These are phyloP conservation scores for Heteronetta atricapilla DNA, from an alignment of 2,113 vertebrate genomes.

Conservation along the genomic window DNA sequence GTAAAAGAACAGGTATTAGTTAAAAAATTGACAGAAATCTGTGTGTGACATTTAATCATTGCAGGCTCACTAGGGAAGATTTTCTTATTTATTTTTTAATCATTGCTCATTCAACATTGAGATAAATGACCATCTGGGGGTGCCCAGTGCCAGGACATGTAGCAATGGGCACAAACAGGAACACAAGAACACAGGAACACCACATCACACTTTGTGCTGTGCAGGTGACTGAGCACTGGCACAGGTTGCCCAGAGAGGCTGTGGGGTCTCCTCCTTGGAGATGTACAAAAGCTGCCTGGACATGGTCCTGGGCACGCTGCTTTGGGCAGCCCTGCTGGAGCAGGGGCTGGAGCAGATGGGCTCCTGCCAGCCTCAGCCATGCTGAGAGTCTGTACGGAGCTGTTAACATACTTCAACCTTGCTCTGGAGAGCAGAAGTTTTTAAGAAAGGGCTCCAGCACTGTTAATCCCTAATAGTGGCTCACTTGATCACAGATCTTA, in stretches of 20 bases:
- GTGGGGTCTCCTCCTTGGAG: neutral
- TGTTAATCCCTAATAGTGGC: neutral
- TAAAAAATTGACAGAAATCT: neutral
- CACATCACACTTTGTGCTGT: neutral
- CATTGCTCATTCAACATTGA: neutral
- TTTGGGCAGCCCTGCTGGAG: neutral
- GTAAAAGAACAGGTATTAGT: neutral
- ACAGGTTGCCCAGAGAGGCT: neutral
- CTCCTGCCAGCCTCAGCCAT: neutral
- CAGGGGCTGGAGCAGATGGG: neutral
- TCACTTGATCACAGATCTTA: neutral
- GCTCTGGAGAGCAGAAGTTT: neutral
- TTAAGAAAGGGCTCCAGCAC: neutral
- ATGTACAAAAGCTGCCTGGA: neutral
- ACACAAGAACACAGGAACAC: neutral
- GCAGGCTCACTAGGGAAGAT: neutral
- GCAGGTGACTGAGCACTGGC: neutral
- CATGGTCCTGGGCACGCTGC: neutral
- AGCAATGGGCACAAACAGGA: neutral
- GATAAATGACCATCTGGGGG: neutral
- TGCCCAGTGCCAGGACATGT: neutral
- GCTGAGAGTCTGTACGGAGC: neutral
- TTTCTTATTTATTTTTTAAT: neutral
- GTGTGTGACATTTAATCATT: neutral
- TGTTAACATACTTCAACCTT: neutral